phyloP scores from a whole-genome alignment of 2,888 invertebrate species.

The Polyploca ridens region DNA sequence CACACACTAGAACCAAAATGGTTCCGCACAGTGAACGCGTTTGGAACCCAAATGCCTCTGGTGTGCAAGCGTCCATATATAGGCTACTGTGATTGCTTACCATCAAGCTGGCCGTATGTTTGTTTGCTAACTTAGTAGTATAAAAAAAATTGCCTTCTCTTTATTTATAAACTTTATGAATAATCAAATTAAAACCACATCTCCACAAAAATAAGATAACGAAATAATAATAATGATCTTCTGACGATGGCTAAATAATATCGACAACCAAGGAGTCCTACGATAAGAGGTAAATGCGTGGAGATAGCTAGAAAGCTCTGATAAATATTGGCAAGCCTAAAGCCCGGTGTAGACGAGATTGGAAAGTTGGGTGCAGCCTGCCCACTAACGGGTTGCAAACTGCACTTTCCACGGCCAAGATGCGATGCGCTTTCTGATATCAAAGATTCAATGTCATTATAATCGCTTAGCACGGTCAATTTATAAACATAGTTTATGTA shows the following conservation, averaged over 20 bases:
- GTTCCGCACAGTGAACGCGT: too few relatives aligned
- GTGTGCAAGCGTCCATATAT: too few relatives aligned
- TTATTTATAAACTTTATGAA: too few relatives aligned
- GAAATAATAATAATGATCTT: too few relatives aligned
- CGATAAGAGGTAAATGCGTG: constrained; percentile 22
- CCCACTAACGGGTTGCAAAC: constrained; percentile 58
- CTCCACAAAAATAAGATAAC: too few relatives aligned
- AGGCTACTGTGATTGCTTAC: too few relatives aligned
- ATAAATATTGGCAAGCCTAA: constrained; percentile 55
- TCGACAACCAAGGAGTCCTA: constrained; percentile 13
- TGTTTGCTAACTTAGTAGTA: too few relatives aligned
- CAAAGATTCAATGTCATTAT: constrained; percentile 43
- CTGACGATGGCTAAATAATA: neutral
- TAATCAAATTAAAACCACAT: too few relatives aligned
- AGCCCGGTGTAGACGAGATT: constrained; percentile 60
- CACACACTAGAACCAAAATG: too few relatives aligned
- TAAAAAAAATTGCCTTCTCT: too few relatives aligned
- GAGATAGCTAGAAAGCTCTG: constrained; percentile 64
- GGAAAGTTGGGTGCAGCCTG: constrained; percentile 76
- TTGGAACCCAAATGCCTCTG: too few relatives aligned
- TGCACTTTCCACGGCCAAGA: constrained; percentile 62
- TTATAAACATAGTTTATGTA: neutral
- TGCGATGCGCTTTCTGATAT: constrained; percentile 73
- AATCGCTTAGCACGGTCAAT: constrained; percentile 9
- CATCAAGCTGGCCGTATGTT: too few relatives aligned